Base-by-base conservation (phyloP, 2,888 invertebrate species). In the Acronicta psi region DNA sequence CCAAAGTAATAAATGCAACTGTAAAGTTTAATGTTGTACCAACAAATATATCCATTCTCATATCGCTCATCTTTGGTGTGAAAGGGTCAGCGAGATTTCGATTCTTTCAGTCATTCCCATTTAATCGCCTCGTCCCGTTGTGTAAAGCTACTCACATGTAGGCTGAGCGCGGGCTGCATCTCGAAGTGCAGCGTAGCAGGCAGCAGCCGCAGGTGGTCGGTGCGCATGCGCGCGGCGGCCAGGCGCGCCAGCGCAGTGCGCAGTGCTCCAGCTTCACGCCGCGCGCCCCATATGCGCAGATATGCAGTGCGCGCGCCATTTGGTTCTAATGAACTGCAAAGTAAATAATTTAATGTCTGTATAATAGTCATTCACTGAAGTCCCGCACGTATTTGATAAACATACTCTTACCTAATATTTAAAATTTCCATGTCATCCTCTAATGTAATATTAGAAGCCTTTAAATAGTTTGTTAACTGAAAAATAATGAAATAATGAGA, bases 121-220 rank as follows among this genome's bases (percentile, higher is more conserved):
- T n/a, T n/a, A n/a, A n/a, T n/a, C n/a, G n/a, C n/a, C n/a, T n/a
- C n/a, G n/a, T n/a, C n/a, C n/a, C n/a, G n/a, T n/a, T n/a, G n/a
- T n/a, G 29, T 11, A 29, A 29, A 11, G 11, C 3, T 29, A 84
- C 90, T 93, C 81, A 97, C 97, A 93, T 97, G 95, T 66, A 97
- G 89, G 74, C 95, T 95, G 0, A 97, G 90, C 0, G 96, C 95
- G 1, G 97, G 96, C 74, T 97, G 96, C 89, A 96, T 96, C 60
- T 96, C 95, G 68, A 97, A 96, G 55, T 96, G 95, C 75, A 96
- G 95, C 75, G 96, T 95, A 59, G 96, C 96, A 0, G 96, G 95
- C 13, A 89, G 73, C 4, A 91, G 77, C 2, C 85, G 84, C 61
- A 89, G 73, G 0, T 82, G 79, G 66, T 85, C 88, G 0, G 85